Evolutionary conservation across 2,113 vertebrate species (phyloP).

Genomic region (Progne subis): DNA sequence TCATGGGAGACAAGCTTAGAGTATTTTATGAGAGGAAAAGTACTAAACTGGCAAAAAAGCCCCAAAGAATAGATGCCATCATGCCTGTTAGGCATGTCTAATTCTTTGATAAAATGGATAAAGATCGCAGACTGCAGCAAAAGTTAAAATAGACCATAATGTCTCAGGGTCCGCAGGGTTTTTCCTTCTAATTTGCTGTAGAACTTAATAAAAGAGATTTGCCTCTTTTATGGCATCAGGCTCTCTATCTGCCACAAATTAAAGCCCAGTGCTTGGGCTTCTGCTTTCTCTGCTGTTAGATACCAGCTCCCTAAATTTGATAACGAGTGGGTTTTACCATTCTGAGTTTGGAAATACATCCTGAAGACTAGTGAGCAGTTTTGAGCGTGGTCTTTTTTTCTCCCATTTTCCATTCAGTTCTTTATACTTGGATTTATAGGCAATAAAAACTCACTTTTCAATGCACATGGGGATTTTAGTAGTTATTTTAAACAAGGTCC

Average conservation of each 20-base stretch:
- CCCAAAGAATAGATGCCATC: constrained; percentile 15
- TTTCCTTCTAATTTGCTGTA: constrained; percentile 1
- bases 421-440: not conserved
- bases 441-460: accelerated
- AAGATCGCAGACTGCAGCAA: constrained; percentile 12
- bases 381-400: accelerated
- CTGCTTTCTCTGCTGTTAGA: not conserved
- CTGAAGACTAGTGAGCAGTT: not conserved
- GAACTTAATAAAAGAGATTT: not conserved
- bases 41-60: not conserved
- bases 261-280: not conserved
- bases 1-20: not conserved
- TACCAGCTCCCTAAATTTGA: not conserved
- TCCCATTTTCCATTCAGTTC: not conserved
- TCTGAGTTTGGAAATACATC: not conserved
- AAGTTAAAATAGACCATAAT: not conserved
- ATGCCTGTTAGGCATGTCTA: constrained; percentile 1
- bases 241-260: not conserved
- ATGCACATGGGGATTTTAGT: not conserved
- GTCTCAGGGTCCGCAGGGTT: not conserved
- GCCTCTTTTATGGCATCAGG: not conserved
- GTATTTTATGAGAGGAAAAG: constrained; percentile 12
- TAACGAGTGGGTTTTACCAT: not conserved
- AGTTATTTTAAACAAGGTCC: not conserved
- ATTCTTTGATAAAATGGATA: constrained; percentile 13